phyloP scores from a whole-genome alignment of 2,113 vertebrate genomes.

The Genyomyrus donnyi region DNA sequence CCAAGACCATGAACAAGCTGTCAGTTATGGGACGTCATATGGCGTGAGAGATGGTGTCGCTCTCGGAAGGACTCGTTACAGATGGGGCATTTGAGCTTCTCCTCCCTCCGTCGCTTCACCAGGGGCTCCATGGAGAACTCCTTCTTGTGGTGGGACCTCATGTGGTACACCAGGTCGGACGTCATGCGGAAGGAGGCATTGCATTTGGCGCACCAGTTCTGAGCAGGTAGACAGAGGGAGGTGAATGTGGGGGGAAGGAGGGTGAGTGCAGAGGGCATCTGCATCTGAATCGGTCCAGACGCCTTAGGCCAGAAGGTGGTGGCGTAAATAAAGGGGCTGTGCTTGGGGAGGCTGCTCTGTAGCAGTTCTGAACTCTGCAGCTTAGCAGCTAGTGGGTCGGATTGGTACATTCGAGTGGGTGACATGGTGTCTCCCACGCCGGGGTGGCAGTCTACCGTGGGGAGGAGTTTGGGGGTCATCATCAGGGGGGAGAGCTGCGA shows the following conservation, averaged over 20 bases:
- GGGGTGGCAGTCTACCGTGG: conserved; percentile 41
- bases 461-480: conserved; percentile 55
- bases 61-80: conserved; percentile 77
- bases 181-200: conserved; percentile 78
- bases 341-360: conserved; percentile 49
- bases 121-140: conserved; percentile 63
- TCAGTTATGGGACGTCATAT: conserved; percentile 72
- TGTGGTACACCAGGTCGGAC: conserved; percentile 76
- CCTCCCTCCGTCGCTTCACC: conserved; percentile 63
- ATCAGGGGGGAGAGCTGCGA: conserved; percentile 53
- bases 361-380: conserved; percentile 48
- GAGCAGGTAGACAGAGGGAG: conserved; percentile 66
- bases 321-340: conserved; percentile 61
- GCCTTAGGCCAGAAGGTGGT: conserved; percentile 68
- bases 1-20: neutral
- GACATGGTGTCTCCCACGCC: conserved; percentile 37
- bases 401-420: conserved; percentile 48
- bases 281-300: conserved; percentile 59
- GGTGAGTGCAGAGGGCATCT: conserved; percentile 66
- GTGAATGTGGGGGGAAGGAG: conserved; percentile 69
- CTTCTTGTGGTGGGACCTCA: conserved; percentile 77
- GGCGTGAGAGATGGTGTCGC: conserved; percentile 74
- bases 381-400: conserved; percentile 55
- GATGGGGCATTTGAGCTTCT: conserved; percentile 73
- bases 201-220: conserved; percentile 83